Evolutionary conservation across 2,113 vertebrate genomes (phyloP), one percentile per base, ranked within the genome.

Genomic region (Albula glossodonta): DNA sequence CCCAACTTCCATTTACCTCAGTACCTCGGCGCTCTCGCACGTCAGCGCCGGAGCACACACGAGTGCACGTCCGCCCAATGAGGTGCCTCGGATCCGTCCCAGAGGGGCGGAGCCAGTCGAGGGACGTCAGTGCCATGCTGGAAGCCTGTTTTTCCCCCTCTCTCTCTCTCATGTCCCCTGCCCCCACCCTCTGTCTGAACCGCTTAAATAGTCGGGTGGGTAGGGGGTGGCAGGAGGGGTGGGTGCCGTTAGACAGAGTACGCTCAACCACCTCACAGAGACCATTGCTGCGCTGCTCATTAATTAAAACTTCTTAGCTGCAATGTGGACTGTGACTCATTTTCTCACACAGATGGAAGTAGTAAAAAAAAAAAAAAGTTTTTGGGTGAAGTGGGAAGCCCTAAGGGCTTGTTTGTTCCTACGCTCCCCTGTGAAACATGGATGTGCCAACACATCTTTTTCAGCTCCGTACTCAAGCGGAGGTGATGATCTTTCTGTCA

Each of bases 291-390:
- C 57, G 41, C 52, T 41, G 52, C 85, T 85, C 86, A n/a, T 81
- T 88, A 78, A 91, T 85, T 90, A 86, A 86, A 86, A 60, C 63
- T 51, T 56, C 79, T 49, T 17, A 88, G 50, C 81, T 85, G 82
- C 88, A 82, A 51, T 88, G 89, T 86, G 7, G 81, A 25, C 17
- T 19, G 77, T 91, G 91, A 92, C 88, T 94, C 87, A 91, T 78
- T 84, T 66, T 57, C 77, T 78, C 80, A 51, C 82, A 88, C 56
- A 81, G 78, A 85, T 84, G 57, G 84, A 85, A 74, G 11, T 9
- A 85, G 86, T 22, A 81, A 80, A 84, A 52, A 79, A 74, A 60
- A 74, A 19, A 41, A 60, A 81, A 52, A 74, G 25, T 52, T 81
- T 74, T 81, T 81, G n/a, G 31, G 57, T 83, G 80, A 74, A 56